Base-by-base conservation (phyloP, 1,140 invertebrate genomes). In the Antheraea mylitta region DNA sequence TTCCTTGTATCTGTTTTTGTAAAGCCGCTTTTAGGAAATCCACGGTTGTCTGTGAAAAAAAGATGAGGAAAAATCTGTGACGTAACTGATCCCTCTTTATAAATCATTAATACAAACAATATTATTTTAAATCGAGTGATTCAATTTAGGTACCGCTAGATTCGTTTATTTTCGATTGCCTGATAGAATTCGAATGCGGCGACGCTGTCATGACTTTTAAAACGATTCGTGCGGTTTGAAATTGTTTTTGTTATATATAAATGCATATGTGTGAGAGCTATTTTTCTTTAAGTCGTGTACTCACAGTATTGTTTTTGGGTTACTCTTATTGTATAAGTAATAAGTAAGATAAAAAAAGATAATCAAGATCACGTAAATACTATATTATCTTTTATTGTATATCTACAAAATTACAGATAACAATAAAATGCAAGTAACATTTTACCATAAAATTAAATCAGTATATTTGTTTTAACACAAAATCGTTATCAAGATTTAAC, bases 1-100 rank as follows among this genome's bases (percentile, higher is more conserved):
- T 86, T 82, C 72, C 78, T 77, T 80, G 73, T 82, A 82, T 85
- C 77, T 80, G 78, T 79, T 83, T 78, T 70, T 73, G 64, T 69
- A 80, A 84, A 85, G 80, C 81, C 68, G 80, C 81, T 82, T 81
- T 82, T 58, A 8, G 66, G 68, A 79, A 81, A 80, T 79, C 74
- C 72, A 70, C 62, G 71, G 58, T 69, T 71, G 72, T 73, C 70
- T 48, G n/a, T 45, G 45, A 74, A 83, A 77, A 82, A 80, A 72
- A 70, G 69, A 71, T 66, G 66, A 71, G 71, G 68, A 68, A 75
- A 74, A 76, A 53, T 69, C 75, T 61, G 71, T 72, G 78, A 77
- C 68, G 73, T 75, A 73, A 75, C 64, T 22, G 61, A 70, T 68
- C 71, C 71, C 72, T 67, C 66, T 73, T 79, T 74, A 72, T 76